Base-by-base conservation (phyloP, 2,888 invertebrate genomes). In the Drosophila ezoana region DNA sequence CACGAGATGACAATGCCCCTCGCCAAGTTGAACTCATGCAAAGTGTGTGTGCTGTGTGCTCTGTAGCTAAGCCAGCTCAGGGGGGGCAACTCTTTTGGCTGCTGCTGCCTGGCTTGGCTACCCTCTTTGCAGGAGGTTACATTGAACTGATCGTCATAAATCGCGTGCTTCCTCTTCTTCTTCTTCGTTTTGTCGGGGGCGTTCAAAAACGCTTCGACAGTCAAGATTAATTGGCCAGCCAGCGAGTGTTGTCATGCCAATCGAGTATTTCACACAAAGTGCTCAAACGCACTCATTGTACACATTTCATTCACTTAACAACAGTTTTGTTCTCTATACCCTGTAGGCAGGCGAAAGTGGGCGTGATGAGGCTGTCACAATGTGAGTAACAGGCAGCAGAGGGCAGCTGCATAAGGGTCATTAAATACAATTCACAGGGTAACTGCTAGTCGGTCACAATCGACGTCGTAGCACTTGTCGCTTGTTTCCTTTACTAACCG, bases 121-220 rank as follows among this genome's bases (percentile, higher is more conserved):
- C 54, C 49, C 51, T 65, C 87, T 64, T 66, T 72, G 85, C 87
- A 87, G 87, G 86, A 81, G 81, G 87, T 81, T 74, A 69, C 43
- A 79, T 54, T 85, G 76, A 85, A 82, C 87, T 71, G 86, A 65
- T 80, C 86, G 58, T 79, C 82, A 82, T 87, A 79, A 79, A 85
- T 83, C 69, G 86, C 62, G 11, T 32, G 67, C 51, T 60, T 57
- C 56, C 18, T 37, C 5, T 20, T n/a, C 3, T 10, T 14, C 13
- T 14, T 14, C 11, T 20, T n/a, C n/a, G n/a, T n/a, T n/a, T n/a
- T 20, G 20, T 44, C n/a, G 52, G 37, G 47, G 63, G 40, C 48
- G 44, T 32, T 18, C 18, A 41, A 44, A 28, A 41, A 52, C 45
- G 58, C 74, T 67, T 78, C 74, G 69, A 75, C 69, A 63, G 69